These are phyloP conservation scores for Pterobdella sp. DNA, from an alignment of 2,888 invertebrate species.

Conservation along the genomic window DNA sequence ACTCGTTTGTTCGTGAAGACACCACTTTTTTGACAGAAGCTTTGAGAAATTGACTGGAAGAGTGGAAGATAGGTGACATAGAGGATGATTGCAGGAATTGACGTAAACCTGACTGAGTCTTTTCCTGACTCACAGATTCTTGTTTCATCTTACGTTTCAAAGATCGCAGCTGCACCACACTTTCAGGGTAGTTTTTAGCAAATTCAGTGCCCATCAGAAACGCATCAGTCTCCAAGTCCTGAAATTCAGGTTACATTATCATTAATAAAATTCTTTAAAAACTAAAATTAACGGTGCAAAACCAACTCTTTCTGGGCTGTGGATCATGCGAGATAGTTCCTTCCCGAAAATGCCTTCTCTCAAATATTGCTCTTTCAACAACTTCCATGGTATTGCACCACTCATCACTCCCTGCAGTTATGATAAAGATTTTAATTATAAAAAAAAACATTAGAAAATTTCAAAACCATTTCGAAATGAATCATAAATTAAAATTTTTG, in stretches of 20 bases:
- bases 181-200: constrained; percentile 60
- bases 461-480: no score
- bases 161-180: constrained; percentile 44
- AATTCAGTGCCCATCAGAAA: constrained; percentile 60
- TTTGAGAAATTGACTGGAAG: background rate
- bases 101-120: background rate
- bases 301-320: constrained; percentile 57
- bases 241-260: background rate
- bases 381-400: constrained; percentile 84
- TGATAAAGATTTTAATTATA: no score
- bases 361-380: constrained; percentile 77
- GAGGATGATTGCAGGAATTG: constrained; percentile 7
- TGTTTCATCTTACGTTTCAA: background rate
- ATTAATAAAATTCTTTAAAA: no score
- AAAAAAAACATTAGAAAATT: no score
- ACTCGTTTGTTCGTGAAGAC: background rate
- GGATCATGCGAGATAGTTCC: constrained; percentile 55
- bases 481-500: no score
- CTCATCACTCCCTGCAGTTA: constrained; percentile 54
- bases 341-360: constrained; percentile 71
- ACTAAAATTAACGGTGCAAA: background rate
- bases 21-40: background rate
- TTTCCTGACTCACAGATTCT: background rate
- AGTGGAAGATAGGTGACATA: background rate
- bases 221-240: constrained; percentile 29